Base-by-base conservation (phyloP, 64 coral and sea anemone species). In the Cladopsammia gracilis region DNA sequence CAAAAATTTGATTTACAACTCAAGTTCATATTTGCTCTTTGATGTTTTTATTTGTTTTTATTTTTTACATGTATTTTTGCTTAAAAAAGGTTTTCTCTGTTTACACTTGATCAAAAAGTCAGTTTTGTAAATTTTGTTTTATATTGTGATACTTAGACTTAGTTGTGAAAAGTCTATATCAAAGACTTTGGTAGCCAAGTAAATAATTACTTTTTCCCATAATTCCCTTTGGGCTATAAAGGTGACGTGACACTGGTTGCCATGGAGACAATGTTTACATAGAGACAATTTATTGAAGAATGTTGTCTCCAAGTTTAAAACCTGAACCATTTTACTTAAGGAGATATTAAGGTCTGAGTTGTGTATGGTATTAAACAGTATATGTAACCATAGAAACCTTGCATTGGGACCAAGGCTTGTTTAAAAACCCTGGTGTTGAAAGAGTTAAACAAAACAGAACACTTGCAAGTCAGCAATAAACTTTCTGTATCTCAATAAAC, bases 261-360 rank as follows among this genome's bases (percentile, higher is more conserved):
- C 60, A 62, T 62, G 60, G 60, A 62, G 60, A 62, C 60, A 62
- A 62, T 62, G 60, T 62, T 62, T 62, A 62, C 60, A 62, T 62
- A 62, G 5, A 62, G 60, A 62, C 60, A 62, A 62, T 62, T 62
- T 64, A 64, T 64, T 64, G 61, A 64, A 6, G 61, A 64, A 64
- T 64, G 61, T 64, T 64, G 61, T 64, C 61, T 64, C 61, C 61
- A 64, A 11, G 61, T 64, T 64, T 64, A 18, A 64, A 64, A 64
- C 3, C 61, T 57, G 54, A 57, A 2, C 0, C 54, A 10, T 57
- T 57, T 57, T 57, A 57, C 54, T 34, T 1, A 34, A 34, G 34
- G 34, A 57, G 54, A 57, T 57, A 57, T 57, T 57, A 57, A 13
- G 54, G 54, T 57, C 3, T 57, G 54, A 57, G 54, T 57, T 7